Conservation (phyloP, 1,140 invertebrate genomes). For the Heliothis virescens region DNA sequence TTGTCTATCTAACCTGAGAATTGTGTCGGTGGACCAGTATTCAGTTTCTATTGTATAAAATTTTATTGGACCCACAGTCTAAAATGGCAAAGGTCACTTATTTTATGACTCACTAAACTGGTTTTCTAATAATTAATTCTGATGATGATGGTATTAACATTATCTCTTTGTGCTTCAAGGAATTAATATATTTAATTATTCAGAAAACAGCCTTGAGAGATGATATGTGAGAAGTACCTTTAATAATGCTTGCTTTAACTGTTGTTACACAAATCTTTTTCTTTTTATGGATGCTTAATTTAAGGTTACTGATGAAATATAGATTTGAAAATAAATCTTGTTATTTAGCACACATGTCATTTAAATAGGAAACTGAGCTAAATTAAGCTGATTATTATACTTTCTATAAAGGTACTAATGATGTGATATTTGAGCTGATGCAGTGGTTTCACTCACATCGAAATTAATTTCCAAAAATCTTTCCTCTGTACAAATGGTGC, state of each 20-base stretch:
- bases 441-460: too few species aligned
- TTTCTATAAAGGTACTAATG: too few species aligned
- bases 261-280: not conserved
- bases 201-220: not conserved
- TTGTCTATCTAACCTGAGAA: too few species aligned
- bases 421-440: too few species aligned
- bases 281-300: not conserved
- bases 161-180: slow-evolving; percentile 19
- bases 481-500: too few species aligned
- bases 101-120: slow-evolving; percentile 8
- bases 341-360: too few species aligned
- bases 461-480: too few species aligned
- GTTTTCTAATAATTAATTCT: slow-evolving; percentile 27
- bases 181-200: not conserved
- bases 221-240: not conserved
- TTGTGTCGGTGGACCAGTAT: too few species aligned
- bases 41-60: not conserved
- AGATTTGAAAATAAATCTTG: too few species aligned
- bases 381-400: too few species aligned
- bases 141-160: slow-evolving; percentile 36
- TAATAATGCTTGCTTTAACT: not conserved
- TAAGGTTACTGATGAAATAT: too few species aligned
- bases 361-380: too few species aligned
- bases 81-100: not conserved
- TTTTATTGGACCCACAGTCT: not conserved